Percentiles rank a stretch among this genome's conserved stretches.
phyloP scores from a whole-genome alignment of 2,888 invertebrate species.

The Mellilla xanthometata region DNA sequence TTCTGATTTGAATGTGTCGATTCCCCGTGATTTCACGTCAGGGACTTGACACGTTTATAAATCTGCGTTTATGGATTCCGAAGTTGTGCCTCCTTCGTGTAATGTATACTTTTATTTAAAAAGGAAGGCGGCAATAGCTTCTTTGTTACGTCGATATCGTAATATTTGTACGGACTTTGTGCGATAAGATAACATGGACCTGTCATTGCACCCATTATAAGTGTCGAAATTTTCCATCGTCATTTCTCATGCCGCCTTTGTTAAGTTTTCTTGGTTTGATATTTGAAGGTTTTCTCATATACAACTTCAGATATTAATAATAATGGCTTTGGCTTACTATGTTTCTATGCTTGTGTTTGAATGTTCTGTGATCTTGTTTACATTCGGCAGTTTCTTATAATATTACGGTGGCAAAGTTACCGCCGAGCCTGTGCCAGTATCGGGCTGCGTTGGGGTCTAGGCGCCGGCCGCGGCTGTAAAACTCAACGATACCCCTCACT shows the following conservation, averaged over 20 bases:
- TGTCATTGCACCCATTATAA: slow-evolving; percentile 28
- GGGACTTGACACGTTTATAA: slow-evolving; percentile 5
- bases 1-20: slow-evolving; percentile 47
- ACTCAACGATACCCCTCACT: slow-evolving; percentile 76
- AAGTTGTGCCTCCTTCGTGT: slow-evolving; percentile 54
- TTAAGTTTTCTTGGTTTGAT: no score
- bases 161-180: slow-evolving; percentile 34
- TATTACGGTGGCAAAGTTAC: slow-evolving; percentile 24
- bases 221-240: slow-evolving; percentile 30
- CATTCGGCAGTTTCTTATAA: no score
- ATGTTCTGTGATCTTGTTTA: no score
- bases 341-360: no score
- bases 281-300: no score
- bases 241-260: neutral
- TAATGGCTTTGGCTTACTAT: no score
- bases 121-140: slow-evolving; percentile 58
- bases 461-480: slow-evolving; percentile 67
- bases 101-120: slow-evolving; percentile 56
- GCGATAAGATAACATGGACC: slow-evolving; percentile 31
- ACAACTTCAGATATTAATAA: no score
- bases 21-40: slow-evolving; percentile 33
- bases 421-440: slow-evolving; percentile 55
- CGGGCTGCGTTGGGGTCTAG: slow-evolving; percentile 58
- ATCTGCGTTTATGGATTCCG: slow-evolving; percentile 34
- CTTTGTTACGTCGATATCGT: slow-evolving; percentile 45